Conservation (phyloP, 2,113 vertebrate species). For the Ptilonorhynchus violaceus region DNA sequence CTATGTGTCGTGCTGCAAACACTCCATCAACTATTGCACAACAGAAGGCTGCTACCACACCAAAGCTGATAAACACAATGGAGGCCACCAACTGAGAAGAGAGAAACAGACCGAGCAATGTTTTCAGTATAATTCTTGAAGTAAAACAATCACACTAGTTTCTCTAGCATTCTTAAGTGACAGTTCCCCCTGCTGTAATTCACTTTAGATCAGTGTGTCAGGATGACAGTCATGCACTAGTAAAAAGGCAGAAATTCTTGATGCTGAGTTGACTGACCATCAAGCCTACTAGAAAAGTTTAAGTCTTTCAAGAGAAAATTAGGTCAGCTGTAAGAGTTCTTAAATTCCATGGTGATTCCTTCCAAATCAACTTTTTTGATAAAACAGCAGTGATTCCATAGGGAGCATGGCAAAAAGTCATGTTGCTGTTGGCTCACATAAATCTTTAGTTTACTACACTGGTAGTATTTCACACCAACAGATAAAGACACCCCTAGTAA, state of each 20-base stretch:
- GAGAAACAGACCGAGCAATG: not conserved
- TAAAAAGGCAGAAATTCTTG: not conserved
- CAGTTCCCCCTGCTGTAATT: not conserved
- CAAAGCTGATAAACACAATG: constrained; percentile 93
- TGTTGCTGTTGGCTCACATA: not conserved
- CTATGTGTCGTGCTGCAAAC: constrained; percentile 88
- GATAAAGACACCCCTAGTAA: not conserved
- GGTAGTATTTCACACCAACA: not conserved
- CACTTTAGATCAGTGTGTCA: not conserved
- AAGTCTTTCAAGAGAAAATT: not conserved
- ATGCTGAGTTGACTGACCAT: not conserved
- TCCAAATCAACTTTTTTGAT: not conserved
- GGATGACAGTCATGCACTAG: not conserved
- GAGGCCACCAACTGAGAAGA: constrained; percentile 83
- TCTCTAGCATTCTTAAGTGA: not conserved
- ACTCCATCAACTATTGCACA: constrained; percentile 90
- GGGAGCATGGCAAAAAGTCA: not conserved
- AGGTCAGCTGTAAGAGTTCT: not conserved
- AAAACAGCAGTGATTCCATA: not conserved
- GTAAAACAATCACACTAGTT: not conserved
- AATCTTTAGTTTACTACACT: not conserved
- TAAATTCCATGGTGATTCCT: not conserved
- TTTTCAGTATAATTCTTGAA: not conserved
- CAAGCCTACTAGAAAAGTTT: not conserved
- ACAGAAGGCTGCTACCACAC: constrained; percentile 88